These are phyloP conservation scores for Drosophila parvula DNA, from an alignment of 1,140 invertebrate genomes.

Conservation along the genomic window DNA sequence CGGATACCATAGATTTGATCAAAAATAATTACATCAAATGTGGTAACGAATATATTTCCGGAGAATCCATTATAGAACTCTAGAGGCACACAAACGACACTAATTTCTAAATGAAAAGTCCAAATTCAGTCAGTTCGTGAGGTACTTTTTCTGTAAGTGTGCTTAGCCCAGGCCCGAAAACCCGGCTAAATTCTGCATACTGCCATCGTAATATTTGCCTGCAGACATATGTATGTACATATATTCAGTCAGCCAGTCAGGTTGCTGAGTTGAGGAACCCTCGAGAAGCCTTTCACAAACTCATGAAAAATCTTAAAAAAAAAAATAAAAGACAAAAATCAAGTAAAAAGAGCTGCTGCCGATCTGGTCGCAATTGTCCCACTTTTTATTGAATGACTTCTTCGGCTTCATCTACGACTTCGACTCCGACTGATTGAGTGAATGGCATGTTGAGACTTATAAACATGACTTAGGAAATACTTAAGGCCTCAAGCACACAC, in stretches of 20 bases:
- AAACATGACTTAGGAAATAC: constrained; percentile 82
- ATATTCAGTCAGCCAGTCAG: constrained; percentile 16
- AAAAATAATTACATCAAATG: too few relatives aligned
- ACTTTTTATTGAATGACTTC: constrained; percentile 81
- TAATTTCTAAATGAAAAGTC: neutral
- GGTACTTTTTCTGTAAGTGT: constrained; percentile 7
- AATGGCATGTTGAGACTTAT: constrained; percentile 81
- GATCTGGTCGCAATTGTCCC: constrained; percentile 73
- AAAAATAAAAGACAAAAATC: constrained; percentile 24
- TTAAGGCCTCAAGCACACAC: constrained; percentile 62
- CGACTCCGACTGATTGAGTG: constrained; percentile 65
- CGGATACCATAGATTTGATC: neutral
- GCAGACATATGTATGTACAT: too few relatives aligned
- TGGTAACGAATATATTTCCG: too few relatives aligned
- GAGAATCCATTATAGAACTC: too few relatives aligned
- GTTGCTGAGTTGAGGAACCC: constrained; percentile 34
- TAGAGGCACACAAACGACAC: too few relatives aligned
- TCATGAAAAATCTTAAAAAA: constrained; percentile 77
- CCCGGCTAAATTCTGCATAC: constrained; percentile 72
- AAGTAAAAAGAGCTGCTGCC: constrained; percentile 59
- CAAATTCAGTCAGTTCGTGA: neutral
- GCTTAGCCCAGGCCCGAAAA: constrained; percentile 16
- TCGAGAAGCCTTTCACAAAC: constrained; percentile 80
- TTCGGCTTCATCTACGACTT: constrained; percentile 31
- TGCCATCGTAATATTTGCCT: constrained; percentile 37